Evolutionary conservation across 2,113 vertebrate genomes (phyloP), one percentile per base, ranked within the genome.

Genomic region (Hyperopisus bebe): DNA sequence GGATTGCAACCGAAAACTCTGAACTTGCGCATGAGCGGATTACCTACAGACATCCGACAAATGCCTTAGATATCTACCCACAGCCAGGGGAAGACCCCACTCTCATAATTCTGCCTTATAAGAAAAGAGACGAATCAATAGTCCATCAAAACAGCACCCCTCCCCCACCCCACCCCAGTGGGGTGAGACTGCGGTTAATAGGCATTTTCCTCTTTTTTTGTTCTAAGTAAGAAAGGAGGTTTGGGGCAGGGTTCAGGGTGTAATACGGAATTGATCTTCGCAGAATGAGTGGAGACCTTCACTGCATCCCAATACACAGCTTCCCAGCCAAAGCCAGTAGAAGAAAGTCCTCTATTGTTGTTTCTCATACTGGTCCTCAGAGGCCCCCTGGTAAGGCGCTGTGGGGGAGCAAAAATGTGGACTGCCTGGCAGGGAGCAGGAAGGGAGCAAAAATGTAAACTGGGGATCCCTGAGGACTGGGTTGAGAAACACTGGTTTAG

Each of bases 111-210:
- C 80, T 46, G 42, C 35, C 82, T 83, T 55, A 51, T 89, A 39
- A 89, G 50, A 89, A 89, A 58, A 89, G 24, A 51, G 62, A 62
- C 39, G 15, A 89, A 89, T 89, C 89, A 50, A 89, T 89, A 89
- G 42, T 82, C 82, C 80, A 89, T 89, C 89, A 85, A 89, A 89
- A 86, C 27, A 84, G 80, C 47, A 27, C 84, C 44, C 35, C 53
- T 9, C 66, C 66, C 24, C 48, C 55, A 44, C 24, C 55, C 4
- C 3, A 5, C 66, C 66, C 31, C 89, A 66, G 51, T 19, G 77
- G 58, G n/a, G 44, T 89, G 89, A 51, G 58, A 85, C 39, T 17
- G 7, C 62, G 84, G 55, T 87, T 90, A 66, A 84, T 53, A 86
- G 84, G 58, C 82, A 62, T 42, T 47, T 83, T 89, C 50, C 44